A percentile compares a stretch with the other conserved stretches of the same genome.
Evolutionary conservation across 2,797 vertebrate genomes (phyloP).

Genomic region (Galaxias olidus): DNA sequence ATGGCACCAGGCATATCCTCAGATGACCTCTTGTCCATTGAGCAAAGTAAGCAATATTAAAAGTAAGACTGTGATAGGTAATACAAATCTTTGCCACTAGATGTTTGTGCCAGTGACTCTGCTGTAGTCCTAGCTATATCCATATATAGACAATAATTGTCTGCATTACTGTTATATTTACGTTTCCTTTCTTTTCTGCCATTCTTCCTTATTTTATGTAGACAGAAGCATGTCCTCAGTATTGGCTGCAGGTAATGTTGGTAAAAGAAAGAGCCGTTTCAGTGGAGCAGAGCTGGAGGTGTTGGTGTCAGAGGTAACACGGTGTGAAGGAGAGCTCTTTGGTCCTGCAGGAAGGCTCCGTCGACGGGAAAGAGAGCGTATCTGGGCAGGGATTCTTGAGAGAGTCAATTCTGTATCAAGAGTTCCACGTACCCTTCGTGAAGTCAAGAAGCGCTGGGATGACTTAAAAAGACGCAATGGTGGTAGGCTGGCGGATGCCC

Average conservation of each 20-base stretch:
- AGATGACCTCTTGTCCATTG: constrained; percentile 76
- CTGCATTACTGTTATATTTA: constrained; percentile 11
- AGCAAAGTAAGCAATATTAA: constrained; percentile 74
- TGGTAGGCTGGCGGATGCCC: constrained; percentile 78
- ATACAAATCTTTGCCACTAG: no score
- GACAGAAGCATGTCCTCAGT: constrained; percentile 78
- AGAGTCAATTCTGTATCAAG: constrained; percentile 81
- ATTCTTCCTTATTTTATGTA: constrained; percentile 36
- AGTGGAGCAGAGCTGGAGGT: constrained; percentile 83
- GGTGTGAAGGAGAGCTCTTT: constrained; percentile 81
- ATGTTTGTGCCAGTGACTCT: no score
- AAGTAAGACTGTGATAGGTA: no score
- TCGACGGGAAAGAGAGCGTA: constrained; percentile 79
- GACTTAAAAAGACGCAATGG: constrained; percentile 83
- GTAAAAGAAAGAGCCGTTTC: constrained; percentile 84
- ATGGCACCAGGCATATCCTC: constrained; percentile 80
- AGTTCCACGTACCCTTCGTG: constrained; percentile 79
- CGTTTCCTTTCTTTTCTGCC: constrained; percentile 3
- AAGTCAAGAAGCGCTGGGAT: constrained; percentile 85
- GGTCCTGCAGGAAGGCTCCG: constrained; percentile 78
- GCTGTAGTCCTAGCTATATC: no score
- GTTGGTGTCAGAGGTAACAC: constrained; percentile 81
- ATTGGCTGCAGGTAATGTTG: constrained; percentile 74
- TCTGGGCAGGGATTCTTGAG: constrained; percentile 82
- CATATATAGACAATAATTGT: background rate